A percentile compares a stretch with the other conserved stretches of the same genome.
These are phyloP conservation scores for Rambutsinella grinnellia DNA, from an alignment of 2,888 invertebrate genomes.

Conservation along the genomic window DNA sequence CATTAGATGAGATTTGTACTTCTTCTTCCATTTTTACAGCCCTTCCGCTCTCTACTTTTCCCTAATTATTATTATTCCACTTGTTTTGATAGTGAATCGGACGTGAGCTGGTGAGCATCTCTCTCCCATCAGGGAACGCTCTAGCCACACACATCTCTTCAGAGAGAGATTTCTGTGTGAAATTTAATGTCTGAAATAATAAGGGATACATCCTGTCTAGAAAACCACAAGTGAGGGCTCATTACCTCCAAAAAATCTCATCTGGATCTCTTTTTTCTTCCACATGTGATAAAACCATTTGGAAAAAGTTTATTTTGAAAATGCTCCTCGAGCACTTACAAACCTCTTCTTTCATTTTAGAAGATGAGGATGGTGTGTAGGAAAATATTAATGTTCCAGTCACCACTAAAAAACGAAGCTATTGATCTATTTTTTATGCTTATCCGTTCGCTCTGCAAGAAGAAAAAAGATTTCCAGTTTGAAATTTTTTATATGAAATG, in stretches of 20 bases:
- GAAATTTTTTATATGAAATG: no score
- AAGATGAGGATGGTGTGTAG: constrained; percentile 10
- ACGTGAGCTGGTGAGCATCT: constrained; percentile 5
- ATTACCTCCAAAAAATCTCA: constrained; percentile 54
- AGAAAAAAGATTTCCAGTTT: no score
- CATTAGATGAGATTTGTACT: no score
- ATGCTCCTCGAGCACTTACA: neutral
- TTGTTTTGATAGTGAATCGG: constrained; percentile 52
- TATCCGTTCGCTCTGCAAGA: neutral
- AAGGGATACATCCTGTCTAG: constrained; percentile 49
- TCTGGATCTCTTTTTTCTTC: constrained; percentile 55
- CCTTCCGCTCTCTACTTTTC: no score
- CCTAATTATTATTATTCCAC: constrained; percentile 51
- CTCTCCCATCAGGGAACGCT: constrained; percentile 1
- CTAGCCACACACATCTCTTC: constrained; percentile 27
- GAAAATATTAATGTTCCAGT: neutral
- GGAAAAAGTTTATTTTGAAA: constrained; percentile 37
- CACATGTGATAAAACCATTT: constrained; percentile 40
- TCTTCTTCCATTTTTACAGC: no score
- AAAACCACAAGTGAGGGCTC: constrained; percentile 45
- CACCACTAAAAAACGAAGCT: constrained; percentile 3
- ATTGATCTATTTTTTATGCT: neutral
- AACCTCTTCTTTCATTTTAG: neutral
- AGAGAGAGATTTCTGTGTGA: constrained; percentile 23
- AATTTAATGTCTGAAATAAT: constrained; percentile 31